phyloP scores from a whole-genome alignment of 2,113 vertebrate genomes.

The Bubo scandiacus region DNA sequence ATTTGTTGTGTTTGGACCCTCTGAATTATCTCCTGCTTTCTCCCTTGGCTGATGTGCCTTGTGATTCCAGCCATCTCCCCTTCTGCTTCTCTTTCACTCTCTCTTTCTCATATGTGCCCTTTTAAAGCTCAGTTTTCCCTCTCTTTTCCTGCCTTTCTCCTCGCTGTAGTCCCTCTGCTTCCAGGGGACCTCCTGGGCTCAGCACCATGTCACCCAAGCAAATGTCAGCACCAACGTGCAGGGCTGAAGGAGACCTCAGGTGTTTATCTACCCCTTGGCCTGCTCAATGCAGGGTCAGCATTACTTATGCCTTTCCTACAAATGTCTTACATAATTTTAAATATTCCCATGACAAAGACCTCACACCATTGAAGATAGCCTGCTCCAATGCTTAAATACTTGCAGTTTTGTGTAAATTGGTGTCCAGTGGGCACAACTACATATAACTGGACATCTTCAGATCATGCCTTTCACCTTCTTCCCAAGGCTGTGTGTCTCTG shows the following conservation, averaged over 20 bases:
- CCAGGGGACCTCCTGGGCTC: background rate
- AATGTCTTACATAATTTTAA: background rate
- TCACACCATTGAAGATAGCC: background rate
- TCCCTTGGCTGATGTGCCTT: background rate
- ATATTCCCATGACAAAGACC: background rate
- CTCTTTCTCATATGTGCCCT: background rate
- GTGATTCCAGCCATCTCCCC: background rate
- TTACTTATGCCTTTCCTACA: background rate
- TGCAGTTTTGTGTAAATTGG: background rate
- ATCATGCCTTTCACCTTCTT: background rate
- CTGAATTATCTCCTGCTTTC: background rate
- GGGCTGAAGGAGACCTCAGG: background rate
- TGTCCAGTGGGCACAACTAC: background rate
- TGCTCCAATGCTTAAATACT: background rate
- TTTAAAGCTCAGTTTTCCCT: background rate
- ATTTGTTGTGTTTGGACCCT: background rate
- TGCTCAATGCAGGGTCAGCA: background rate
- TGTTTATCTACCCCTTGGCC: background rate
- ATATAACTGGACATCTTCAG: background rate
- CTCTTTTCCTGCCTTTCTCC: background rate
- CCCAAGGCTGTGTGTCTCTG: background rate
- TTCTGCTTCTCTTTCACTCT: background rate
- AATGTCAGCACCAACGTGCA: background rate
- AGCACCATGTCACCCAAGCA: background rate
- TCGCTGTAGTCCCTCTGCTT: background rate